phyloP scores from a whole-genome alignment of 2,113 vertebrate species.

The Onychorhynchus coronatus region DNA sequence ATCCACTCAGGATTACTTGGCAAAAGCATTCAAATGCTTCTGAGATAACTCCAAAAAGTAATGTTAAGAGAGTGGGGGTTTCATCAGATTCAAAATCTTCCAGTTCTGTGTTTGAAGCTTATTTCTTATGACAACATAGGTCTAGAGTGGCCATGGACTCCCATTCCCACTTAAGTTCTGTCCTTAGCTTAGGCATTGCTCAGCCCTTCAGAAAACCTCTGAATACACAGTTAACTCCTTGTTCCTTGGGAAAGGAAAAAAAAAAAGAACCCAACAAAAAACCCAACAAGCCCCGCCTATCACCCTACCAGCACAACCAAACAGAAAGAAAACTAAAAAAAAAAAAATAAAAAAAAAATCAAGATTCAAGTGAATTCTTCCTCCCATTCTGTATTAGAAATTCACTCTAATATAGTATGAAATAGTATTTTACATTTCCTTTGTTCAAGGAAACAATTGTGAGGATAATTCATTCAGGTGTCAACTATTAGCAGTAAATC shows the following conservation, averaged over 20 bases:
- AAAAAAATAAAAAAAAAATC: not conserved
- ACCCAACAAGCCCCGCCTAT: too few species aligned
- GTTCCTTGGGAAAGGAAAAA: not conserved
- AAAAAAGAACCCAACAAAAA: not conserved
- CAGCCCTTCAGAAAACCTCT: not conserved
- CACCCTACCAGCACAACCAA: not conserved
- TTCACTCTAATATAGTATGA: not conserved
- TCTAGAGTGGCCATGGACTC: not conserved
- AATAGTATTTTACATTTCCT: not conserved
- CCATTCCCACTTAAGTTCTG: not conserved
- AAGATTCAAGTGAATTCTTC: not conserved
- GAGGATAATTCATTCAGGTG: not conserved
- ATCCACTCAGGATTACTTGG: not conserved
- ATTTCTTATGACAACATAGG: not conserved
- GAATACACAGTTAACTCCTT: not conserved
- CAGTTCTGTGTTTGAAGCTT: not conserved
- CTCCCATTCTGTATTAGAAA: not conserved
- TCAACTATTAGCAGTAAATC: not conserved
- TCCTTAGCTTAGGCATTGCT: not conserved
- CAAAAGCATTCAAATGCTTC: not conserved
- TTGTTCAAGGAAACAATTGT: not conserved
- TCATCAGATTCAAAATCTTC: not conserved
- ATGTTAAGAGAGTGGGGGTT: not conserved
- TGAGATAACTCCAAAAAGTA: not conserved
- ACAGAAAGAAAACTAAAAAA: not conserved